Evolutionary conservation across 2,888 invertebrate genomes (phyloP).

Genomic region (Acleris emargana): DNA sequence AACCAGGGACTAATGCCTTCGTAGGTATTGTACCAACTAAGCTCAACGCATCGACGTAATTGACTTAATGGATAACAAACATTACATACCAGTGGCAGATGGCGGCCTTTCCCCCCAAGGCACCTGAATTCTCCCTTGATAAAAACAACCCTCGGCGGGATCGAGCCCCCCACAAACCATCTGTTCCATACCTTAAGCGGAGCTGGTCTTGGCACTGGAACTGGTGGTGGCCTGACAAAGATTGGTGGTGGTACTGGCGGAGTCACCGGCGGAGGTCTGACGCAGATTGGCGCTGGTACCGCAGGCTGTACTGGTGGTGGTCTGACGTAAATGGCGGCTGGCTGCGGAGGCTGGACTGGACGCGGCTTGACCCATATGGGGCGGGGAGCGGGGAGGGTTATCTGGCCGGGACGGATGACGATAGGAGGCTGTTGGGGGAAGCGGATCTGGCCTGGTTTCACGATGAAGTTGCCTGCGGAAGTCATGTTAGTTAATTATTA

Average conservation of each 20-base stretch:
- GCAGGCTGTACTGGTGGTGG: constrained; percentile 31
- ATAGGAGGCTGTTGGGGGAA: constrained; percentile 59
- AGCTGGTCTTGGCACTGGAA: constrained; percentile 52
- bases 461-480: constrained; percentile 58
- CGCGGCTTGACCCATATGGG: constrained; percentile 60
- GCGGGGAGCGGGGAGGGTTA: constrained; percentile 56
- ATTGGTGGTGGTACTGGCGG: constrained; percentile 58
- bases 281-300: constrained; percentile 50
- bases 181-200: constrained; percentile 56
- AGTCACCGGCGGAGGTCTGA: constrained; percentile 56
- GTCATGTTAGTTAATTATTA: too few relatives aligned
- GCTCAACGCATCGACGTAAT: too few relatives aligned
- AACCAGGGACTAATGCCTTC: too few relatives aligned
- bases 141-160: too few relatives aligned
- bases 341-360: constrained; percentile 56
- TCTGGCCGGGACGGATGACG: constrained; percentile 59
- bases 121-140: too few relatives aligned
- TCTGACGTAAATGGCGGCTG: constrained; percentile 38
- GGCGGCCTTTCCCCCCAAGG: too few relatives aligned
- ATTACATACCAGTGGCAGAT: too few relatives aligned
- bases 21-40: too few relatives aligned
- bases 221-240: constrained; percentile 59
- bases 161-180: too few relatives aligned
- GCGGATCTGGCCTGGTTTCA: constrained; percentile 64
- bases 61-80: too few relatives aligned